Base-by-base conservation (phyloP, 1,140 invertebrate genomes). In the Megalonaias nervosa region DNA sequence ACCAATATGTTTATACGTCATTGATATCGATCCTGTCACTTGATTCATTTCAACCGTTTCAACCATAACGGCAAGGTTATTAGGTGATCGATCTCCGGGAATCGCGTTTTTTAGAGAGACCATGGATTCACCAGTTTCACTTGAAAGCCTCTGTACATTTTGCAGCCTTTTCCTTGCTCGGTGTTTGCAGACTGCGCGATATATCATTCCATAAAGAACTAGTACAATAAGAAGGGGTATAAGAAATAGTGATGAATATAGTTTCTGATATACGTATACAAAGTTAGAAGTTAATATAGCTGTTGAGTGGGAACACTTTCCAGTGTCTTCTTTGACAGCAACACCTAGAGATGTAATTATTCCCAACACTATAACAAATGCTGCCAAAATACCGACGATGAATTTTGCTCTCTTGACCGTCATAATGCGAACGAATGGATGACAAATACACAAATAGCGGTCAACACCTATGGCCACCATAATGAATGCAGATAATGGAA, bases 191-290 rank as follows among this genome's bases (percentile, higher is more conserved):
- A 89, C 83, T 15, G 84, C 85, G 15, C 79, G 77, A 67, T 87
- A 88, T 31, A 89, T 88, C 19, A 88, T 67, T 56, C 81, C 82
- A 77, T 89, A 89, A 11, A 89, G 67, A 2, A 88, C 81, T 58
- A 88, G 81, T 9, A 88, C 86, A 57, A 86, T 74, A 57, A 84
- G 58, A 64, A 89, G 84, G 17, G 82, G 81, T 15, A 87, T 59
- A 19, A 88, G 74, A 71, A 83, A 89, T n/a, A 85, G 81, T 17
- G 77, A 80, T 57, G 85, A 81, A 77, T 89, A 86, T 12, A 88
- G 74, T 65, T 87, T 87, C 69, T 87, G 83, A 78, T 86, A 88
- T 9, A 81, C 77, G 15, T 80, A 61, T 55, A 79, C 81, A 76
- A 89, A 87, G 38, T 76, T 56, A 16, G 65, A 38, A n/a, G 82